These are phyloP conservation scores for Acanthurus tractus DNA, from an alignment of 2,797 vertebrate species.

Conservation along the genomic window DNA sequence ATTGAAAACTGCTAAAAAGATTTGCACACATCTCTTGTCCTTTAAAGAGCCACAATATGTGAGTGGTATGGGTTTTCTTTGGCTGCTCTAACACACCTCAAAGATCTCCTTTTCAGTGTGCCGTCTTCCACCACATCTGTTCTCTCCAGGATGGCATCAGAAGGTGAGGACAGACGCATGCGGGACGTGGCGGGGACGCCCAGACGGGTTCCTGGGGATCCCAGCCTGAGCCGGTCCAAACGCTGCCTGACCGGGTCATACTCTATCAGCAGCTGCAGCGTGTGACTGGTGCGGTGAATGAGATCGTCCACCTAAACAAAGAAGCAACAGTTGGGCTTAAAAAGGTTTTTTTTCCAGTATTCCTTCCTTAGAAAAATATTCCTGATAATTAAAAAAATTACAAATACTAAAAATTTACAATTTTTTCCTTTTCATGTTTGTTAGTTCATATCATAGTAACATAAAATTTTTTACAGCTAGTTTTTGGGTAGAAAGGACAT, in stretches of 20 bases:
- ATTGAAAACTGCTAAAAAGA: background rate
- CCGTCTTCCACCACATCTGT: slow-evolving; percentile 89
- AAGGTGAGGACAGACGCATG: slow-evolving; percentile 86
- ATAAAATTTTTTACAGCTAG: no score
- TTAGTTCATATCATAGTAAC: no score
- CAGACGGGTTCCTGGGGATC: slow-evolving; percentile 80
- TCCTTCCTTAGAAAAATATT: background rate
- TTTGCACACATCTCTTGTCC: background rate
- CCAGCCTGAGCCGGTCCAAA: slow-evolving; percentile 89
- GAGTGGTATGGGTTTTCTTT: background rate
- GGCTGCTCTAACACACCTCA: slow-evolving; percentile 84
- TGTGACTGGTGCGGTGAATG: slow-evolving; percentile 92
- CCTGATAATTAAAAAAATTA: background rate
- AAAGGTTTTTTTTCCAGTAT: background rate
- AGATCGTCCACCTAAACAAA: slow-evolving; percentile 90
- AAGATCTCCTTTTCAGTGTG: slow-evolving; percentile 90
- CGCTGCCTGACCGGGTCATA: slow-evolving; percentile 94
- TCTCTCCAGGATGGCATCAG: slow-evolving; percentile 86
- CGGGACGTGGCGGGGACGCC: slow-evolving; percentile 84
- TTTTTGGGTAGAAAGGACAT: no score
- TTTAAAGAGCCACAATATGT: background rate
- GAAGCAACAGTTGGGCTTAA: slow-evolving; percentile 1
- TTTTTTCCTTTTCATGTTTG: no score
- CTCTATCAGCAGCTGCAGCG: slow-evolving; percentile 94
- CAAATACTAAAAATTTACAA: no score